These are phyloP conservation scores for Melipona beecheii DNA, from an alignment of 2,888 invertebrate genomes.

Conservation along the genomic window DNA sequence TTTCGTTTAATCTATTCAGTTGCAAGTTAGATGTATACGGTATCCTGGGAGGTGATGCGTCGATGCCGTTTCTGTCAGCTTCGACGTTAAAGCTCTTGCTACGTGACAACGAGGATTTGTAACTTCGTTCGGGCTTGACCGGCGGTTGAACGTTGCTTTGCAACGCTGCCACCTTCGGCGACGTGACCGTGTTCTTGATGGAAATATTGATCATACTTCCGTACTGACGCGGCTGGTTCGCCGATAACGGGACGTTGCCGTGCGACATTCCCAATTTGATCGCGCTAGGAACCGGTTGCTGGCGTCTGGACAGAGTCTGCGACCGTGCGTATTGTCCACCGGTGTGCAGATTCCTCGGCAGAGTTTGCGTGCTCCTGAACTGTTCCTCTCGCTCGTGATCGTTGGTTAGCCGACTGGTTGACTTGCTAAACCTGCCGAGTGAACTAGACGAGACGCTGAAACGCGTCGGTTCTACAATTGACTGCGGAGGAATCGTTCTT, in stretches of 20 bases:
- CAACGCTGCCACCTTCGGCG: slow-evolving; percentile 59
- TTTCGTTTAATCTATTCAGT: slow-evolving; percentile 89
- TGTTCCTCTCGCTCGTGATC: slow-evolving; percentile 86
- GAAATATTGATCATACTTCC: slow-evolving; percentile 87
- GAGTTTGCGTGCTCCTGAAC: slow-evolving; percentile 89
- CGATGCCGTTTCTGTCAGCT: slow-evolving; percentile 84
- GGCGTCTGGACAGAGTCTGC: slow-evolving; percentile 40
- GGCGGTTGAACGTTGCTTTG: slow-evolving; percentile 76
- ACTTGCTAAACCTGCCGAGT: slow-evolving; percentile 93
- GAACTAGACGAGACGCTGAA: slow-evolving; percentile 90
- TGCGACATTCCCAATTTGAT: slow-evolving; percentile 17
- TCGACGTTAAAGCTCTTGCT: slow-evolving; percentile 95
- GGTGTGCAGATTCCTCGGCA: slow-evolving; percentile 87
- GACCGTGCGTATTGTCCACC: slow-evolving; percentile 81
- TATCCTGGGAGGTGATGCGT: slow-evolving; percentile 78
- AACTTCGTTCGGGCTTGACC: slow-evolving; percentile 89
- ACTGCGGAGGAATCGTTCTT: slow-evolving; percentile 17
- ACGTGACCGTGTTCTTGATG: slow-evolving; percentile 85
- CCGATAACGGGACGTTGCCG: slow-evolving; percentile 22
- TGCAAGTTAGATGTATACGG: slow-evolving; percentile 93
- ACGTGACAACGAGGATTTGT: slow-evolving; percentile 87
- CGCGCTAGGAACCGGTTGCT: slow-evolving; percentile 3
- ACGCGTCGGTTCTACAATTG: slow-evolving; percentile 71
- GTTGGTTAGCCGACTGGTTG: slow-evolving; percentile 88
- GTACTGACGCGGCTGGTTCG: slow-evolving; percentile 72